Conservation (phyloP, 2,113 vertebrate species). For the Bombycilla garrulus region DNA sequence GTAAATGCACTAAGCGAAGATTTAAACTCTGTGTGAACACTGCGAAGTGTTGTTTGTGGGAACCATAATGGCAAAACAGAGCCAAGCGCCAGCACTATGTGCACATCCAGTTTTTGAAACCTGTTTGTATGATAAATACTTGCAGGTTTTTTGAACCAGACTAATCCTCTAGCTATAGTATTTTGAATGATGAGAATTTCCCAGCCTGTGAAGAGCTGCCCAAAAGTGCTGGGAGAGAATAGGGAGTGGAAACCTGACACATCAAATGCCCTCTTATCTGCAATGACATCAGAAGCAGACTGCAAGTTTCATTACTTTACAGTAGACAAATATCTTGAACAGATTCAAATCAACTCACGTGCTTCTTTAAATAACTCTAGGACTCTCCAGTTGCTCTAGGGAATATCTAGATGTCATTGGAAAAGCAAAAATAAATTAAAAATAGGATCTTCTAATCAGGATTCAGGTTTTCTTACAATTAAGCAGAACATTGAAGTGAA, state of each 20-base stretch:
- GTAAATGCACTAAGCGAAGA: neutral
- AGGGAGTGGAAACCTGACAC: neutral
- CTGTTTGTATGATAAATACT: neutral
- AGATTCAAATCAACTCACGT: neutral
- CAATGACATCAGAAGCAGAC: neutral
- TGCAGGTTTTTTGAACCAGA: neutral
- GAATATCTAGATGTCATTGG: neutral
- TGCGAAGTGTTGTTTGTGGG: neutral
- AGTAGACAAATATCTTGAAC: neutral
- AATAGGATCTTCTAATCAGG: neutral
- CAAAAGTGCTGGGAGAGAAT: neutral
- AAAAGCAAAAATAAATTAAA: neutral
- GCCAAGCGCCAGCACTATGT: fast-evolving
- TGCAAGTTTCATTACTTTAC: neutral
- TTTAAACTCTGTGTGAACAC: neutral
- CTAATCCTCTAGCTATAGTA: neutral
- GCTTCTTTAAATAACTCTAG: neutral
- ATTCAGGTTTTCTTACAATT: neutral
- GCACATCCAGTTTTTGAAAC: neutral
- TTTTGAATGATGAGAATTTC: neutral
- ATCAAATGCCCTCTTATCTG: neutral
- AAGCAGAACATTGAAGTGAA: neutral
- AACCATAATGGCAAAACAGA: neutral
- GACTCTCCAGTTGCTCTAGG: neutral
- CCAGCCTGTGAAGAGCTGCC: neutral